phyloP scores from a whole-genome alignment of 2,888 invertebrate genomes.

The Eustalomyia histrio region DNA sequence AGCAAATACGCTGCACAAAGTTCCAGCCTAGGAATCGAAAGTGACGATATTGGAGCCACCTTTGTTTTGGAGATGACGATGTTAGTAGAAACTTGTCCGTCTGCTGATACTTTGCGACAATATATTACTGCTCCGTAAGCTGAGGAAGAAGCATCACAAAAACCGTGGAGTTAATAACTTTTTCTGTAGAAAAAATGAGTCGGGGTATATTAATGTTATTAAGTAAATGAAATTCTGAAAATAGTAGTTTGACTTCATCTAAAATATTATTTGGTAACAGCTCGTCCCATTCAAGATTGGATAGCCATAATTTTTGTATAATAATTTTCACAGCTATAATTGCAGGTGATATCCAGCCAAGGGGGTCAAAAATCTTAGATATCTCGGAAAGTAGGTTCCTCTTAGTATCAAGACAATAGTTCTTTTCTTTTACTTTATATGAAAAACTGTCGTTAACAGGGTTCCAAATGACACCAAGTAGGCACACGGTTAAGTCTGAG shows the following conservation, averaged over 20 bases:
- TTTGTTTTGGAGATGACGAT: constrained; percentile 13
- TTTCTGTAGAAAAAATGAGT: no score
- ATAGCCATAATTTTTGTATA: neutral
- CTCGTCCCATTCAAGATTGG: constrained; percentile 1
- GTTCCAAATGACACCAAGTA: constrained; percentile 21
- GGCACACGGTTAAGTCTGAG: constrained; percentile 20
- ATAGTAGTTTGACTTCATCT: neutral
- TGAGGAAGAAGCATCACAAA: no score
- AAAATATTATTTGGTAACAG: neutral
- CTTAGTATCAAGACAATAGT: no score
- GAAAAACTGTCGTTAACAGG: constrained; percentile 14
- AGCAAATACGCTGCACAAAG: constrained; percentile 16
- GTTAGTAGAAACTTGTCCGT: constrained; percentile 1
- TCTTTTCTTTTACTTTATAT: no score
- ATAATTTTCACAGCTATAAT: no score
- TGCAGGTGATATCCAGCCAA: no score
- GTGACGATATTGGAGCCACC: constrained; percentile 20
- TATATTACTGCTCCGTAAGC: no score
- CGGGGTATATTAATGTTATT: constrained; percentile 18
- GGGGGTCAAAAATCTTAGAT: no score
- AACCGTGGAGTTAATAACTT: no score
- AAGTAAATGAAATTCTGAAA: constrained; percentile 29
- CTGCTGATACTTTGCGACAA: neutral
- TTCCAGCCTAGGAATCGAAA: constrained; percentile 12
- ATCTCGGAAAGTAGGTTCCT: no score